Evolutionary conservation across 2,888 invertebrate species (phyloP).

Genomic region (Hipparchia semele): DNA sequence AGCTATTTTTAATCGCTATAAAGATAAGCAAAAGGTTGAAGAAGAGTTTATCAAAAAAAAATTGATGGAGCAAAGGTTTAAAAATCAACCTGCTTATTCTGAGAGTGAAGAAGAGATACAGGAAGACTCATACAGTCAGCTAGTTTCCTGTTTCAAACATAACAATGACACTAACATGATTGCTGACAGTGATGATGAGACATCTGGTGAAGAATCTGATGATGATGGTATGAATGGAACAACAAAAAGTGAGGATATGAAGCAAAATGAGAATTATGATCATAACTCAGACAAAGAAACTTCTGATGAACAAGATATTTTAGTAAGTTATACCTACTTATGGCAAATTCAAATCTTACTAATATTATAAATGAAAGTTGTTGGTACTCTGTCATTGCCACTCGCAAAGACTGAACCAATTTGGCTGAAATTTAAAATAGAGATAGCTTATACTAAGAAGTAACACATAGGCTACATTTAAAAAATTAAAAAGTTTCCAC

Average conservation of each 20-base stretch:
- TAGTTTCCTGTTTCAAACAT: slow-evolving; percentile 78
- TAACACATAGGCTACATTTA: no score
- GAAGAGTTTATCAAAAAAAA: slow-evolving; percentile 74
- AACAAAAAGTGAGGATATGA: neutral
- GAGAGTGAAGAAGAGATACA: slow-evolving; percentile 75
- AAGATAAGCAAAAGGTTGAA: slow-evolving; percentile 74
- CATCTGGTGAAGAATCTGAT: slow-evolving; percentile 40
- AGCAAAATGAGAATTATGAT: slow-evolving; percentile 23
- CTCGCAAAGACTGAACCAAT: no score
- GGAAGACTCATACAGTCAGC: slow-evolving; percentile 75
- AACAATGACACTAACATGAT: slow-evolving; percentile 47
- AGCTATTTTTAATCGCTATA: slow-evolving; percentile 75
- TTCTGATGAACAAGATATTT: slow-evolving; percentile 22
- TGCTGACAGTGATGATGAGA: slow-evolving; percentile 56
- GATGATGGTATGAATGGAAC: slow-evolving; percentile 25
- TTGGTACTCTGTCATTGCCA: no score
- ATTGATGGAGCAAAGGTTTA: slow-evolving; percentile 62
- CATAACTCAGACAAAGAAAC: slow-evolving; percentile 20
- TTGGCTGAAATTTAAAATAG: no score
- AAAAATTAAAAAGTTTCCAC: no score
- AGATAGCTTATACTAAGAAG: no score
- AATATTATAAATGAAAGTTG: no score
- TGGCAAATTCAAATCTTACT: neutral
- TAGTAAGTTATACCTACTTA: slow-evolving; percentile 27
- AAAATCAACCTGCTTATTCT: slow-evolving; percentile 63